These are phyloP conservation scores for Scolopax bukidnonensis DNA, from an alignment of 2,797 vertebrate species.

Conservation along the genomic window DNA sequence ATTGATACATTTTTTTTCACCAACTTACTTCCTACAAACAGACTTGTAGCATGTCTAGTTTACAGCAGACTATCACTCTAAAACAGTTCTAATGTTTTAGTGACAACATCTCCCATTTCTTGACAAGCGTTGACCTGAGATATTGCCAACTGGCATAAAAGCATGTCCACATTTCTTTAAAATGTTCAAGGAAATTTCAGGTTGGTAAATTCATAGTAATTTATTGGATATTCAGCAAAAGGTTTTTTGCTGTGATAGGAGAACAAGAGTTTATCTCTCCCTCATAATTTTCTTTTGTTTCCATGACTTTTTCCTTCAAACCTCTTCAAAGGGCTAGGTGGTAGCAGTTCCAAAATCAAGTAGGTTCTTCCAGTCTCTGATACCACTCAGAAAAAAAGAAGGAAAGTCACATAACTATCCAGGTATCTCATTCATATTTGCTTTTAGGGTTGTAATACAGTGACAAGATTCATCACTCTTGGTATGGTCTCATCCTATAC, in stretches of 20 bases:
- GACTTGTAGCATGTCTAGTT: background rate
- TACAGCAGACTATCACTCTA: background rate
- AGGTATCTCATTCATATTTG: background rate
- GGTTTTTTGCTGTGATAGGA: background rate
- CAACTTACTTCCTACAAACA: background rate
- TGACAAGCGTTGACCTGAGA: background rate
- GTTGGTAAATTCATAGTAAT: background rate
- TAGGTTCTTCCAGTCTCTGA: background rate
- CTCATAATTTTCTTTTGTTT: background rate
- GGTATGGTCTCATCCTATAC: background rate
- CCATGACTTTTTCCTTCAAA: background rate
- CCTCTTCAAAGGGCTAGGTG: background rate
- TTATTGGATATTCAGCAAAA: background rate
- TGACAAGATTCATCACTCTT: background rate
- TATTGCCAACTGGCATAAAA: background rate
- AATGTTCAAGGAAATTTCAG: background rate
- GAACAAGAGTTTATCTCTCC: background rate
- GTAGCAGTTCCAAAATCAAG: background rate
- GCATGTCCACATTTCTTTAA: fast-evolving
- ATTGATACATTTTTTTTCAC: background rate
- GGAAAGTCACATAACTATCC: background rate
- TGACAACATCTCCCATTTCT: background rate
- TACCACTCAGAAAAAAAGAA: background rate
- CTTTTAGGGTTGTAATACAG: background rate
- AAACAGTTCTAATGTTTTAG: background rate